Conservation (phyloP, 2,888 invertebrate genomes). For the Andrena marginata region DNA sequence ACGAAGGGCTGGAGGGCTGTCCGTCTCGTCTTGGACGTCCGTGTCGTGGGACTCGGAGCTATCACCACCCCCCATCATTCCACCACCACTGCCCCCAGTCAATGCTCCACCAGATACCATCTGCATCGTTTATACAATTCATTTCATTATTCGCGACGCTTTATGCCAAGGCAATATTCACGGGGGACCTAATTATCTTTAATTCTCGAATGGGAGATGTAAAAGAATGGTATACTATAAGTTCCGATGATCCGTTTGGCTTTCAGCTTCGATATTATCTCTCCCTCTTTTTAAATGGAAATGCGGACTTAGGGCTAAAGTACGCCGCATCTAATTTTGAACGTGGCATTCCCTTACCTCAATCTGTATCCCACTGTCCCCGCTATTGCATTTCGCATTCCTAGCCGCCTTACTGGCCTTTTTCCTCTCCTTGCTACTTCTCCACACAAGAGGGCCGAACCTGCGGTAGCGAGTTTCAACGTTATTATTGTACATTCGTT, state of each 20-base stretch:
- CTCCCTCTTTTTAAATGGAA: background rate
- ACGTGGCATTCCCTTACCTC: conserved; percentile 85
- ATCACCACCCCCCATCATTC: conserved; percentile 85
- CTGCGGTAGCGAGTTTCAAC: conserved; percentile 78
- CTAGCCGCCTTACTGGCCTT: conserved; percentile 89
- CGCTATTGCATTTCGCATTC: conserved; percentile 90
- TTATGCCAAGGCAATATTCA: background rate
- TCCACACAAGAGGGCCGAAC: conserved; percentile 90
- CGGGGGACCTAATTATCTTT: background rate
- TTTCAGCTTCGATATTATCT: no score
- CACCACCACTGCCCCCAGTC: conserved; percentile 84
- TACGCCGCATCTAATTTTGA: background rate
- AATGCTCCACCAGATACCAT: conserved; percentile 86
- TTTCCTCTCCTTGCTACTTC: conserved; percentile 90
- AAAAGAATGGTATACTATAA: background rate
- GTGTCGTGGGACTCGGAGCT: conserved; percentile 88
- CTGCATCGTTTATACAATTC: conserved; percentile 78
- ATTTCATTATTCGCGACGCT: conserved; percentile 42
- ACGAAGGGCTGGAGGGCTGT: conserved; percentile 87
- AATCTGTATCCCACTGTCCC: conserved; percentile 91
- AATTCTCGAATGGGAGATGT: background rate
- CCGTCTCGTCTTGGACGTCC: conserved; percentile 86
- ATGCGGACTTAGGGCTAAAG: background rate
- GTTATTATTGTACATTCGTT: no score
- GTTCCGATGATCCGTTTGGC: no score